Conservation (phyloP, 2,113 vertebrate genomes). For the Aramus guarauna region DNA sequence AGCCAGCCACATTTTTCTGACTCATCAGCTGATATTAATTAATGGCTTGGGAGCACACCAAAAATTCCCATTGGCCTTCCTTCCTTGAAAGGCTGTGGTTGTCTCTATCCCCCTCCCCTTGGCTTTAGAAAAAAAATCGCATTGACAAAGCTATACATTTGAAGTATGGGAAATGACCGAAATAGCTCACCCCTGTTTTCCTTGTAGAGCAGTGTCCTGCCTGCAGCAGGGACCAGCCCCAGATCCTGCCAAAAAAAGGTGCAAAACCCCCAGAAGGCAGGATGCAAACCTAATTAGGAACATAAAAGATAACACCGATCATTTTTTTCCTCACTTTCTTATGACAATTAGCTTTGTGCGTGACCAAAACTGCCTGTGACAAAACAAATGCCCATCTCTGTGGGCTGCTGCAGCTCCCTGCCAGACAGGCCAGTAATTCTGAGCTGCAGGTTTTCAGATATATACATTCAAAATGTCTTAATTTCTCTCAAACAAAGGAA, state of each 20-base stretch:
- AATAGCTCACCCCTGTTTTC: neutral
- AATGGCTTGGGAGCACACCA: conserved; percentile 24
- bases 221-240: neutral
- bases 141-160: neutral
- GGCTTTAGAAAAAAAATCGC: neutral
- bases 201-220: neutral
- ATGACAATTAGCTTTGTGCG: neutral
- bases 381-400: neutral
- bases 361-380: neutral
- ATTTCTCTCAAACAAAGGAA: neutral
- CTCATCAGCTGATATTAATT: conserved; percentile 43
- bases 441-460: neutral
- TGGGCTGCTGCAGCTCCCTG: neutral
- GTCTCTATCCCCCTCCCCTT: neutral
- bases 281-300: neutral
- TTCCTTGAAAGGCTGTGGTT: conserved; percentile 11
- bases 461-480: neutral
- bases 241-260: neutral
- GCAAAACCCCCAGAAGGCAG: neutral
- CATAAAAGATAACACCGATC: neutral
- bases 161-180: neutral
- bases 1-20: conserved; percentile 39
- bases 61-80: neutral
- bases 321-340: neutral
- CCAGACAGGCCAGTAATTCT: neutral